A percentile compares a stretch with the other conserved stretches of the same genome.
phyloP scores from a whole-genome alignment of 1,140 invertebrate species.

The Eciton burchellii region DNA sequence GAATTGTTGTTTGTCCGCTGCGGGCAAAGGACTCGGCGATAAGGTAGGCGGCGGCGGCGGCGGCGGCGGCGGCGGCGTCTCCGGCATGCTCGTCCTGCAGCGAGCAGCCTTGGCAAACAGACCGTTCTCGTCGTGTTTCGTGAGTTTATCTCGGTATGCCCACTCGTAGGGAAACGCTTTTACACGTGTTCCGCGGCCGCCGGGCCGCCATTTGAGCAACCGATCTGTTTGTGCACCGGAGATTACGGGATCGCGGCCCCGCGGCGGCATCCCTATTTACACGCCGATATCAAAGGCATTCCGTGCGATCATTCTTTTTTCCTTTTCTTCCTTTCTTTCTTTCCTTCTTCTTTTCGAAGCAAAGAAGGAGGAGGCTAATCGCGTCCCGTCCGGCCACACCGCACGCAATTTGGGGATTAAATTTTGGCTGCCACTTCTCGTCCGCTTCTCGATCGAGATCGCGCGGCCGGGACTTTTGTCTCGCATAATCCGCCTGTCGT shows the following conservation, averaged over 20 bases:
- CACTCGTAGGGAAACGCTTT: slow-evolving; percentile 43
- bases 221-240: slow-evolving; percentile 67
- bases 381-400: neutral
- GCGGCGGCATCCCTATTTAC: slow-evolving; percentile 1
- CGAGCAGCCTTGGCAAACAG: slow-evolving; percentile 54
- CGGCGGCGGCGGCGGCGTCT: slow-evolving; percentile 19
- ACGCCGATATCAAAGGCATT: slow-evolving; percentile 2
- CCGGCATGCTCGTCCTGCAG: slow-evolving; percentile 11
- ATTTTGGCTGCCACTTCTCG: no score
- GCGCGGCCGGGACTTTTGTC: slow-evolving; percentile 31
- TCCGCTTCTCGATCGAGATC: slow-evolving; percentile 30
- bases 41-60: no score
- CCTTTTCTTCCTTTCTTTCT: no score
- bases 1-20: slow-evolving; percentile 15
- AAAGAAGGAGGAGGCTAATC: neutral
- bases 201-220: slow-evolving; percentile 44
- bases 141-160: slow-evolving; percentile 40
- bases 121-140: slow-evolving; percentile 25
- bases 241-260: slow-evolving; percentile 52
- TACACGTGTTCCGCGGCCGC: slow-evolving; percentile 67
- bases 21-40: slow-evolving; percentile 36
- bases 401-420: neutral
- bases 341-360: no score
- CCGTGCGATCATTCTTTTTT: neutral
- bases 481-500: slow-evolving; percentile 37